Conservation (phyloP, 1,140 invertebrate species). For the Melanaphis sacchari region DNA sequence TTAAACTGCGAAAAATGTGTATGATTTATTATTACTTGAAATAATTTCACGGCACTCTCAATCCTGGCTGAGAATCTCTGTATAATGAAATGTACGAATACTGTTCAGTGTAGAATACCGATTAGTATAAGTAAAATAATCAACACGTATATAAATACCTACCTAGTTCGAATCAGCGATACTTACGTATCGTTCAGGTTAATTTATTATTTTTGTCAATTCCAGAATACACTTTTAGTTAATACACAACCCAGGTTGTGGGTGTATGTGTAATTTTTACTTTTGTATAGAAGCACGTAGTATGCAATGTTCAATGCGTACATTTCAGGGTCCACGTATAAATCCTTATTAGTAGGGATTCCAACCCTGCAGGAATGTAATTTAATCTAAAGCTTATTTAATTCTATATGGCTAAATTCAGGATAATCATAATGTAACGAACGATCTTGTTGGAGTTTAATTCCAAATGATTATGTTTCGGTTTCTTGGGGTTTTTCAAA, state of each 20-base stretch:
- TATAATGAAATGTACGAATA: too few species aligned
- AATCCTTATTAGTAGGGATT: conserved; percentile 9
- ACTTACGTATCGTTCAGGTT: neutral
- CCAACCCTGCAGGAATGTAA: neutral
- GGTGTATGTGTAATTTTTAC: neutral
- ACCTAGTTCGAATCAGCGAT: too few species aligned
- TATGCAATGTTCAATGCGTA: neutral
- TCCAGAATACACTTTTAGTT: neutral
- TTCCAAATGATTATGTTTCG: neutral
- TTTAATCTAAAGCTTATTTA: conserved; percentile 27
- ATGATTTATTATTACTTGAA: too few species aligned
- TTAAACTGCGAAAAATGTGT: too few species aligned
- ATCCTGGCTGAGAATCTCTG: too few species aligned
- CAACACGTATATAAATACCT: neutral
- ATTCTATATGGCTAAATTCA: neutral
- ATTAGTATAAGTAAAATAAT: neutral
- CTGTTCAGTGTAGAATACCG: too few species aligned
- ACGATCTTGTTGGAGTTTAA: neutral
- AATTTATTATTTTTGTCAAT: neutral
- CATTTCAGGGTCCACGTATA: neutral
- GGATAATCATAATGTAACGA: neutral
- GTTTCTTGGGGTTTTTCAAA: neutral
- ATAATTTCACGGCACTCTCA: too few species aligned
- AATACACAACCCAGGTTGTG: neutral
- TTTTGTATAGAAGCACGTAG: neutral